Evolutionary conservation across 2,113 vertebrate species (phyloP).

Genomic region (Dromiciops gliroides): DNA sequence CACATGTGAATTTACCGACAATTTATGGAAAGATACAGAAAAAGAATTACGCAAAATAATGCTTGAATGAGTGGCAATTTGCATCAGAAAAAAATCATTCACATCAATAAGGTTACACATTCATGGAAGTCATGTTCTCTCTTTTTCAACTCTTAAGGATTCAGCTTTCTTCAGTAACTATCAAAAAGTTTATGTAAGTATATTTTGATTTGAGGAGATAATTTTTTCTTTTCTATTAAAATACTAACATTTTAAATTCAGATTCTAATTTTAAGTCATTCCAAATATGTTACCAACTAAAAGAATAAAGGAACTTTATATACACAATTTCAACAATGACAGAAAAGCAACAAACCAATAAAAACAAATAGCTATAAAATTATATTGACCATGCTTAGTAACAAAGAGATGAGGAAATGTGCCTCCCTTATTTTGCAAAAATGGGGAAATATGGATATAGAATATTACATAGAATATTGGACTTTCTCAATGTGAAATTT

Average conservation of each 20-base stretch:
- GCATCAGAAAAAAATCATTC: neutral
- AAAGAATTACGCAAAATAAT: neutral
- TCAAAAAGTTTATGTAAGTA: slow-evolving; percentile 15
- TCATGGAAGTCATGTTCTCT: too few species aligned
- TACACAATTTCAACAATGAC: neutral
- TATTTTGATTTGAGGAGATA: slow-evolving; percentile 28
- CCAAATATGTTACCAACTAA: neutral
- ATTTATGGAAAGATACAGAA: neutral
- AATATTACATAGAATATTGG: too few species aligned
- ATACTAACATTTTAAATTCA: slow-evolving; percentile 25
- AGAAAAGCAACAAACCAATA: neutral
- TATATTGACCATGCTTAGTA: neutral
- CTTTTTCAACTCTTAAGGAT: neutral
- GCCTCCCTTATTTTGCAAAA: too few species aligned
- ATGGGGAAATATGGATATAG: too few species aligned
- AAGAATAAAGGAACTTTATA: neutral
- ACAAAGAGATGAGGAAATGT: neutral
- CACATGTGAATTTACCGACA: neutral
- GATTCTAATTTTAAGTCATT: slow-evolving; percentile 42
- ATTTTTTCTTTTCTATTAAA: slow-evolving; percentile 25
- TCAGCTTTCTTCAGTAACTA: neutral
- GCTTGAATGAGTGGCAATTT: neutral
- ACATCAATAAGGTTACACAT: neutral
- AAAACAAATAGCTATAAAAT: neutral
- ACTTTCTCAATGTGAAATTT: neutral